Conservation (phyloP, 1,140 invertebrate genomes). For the Dysdera silvatica region DNA sequence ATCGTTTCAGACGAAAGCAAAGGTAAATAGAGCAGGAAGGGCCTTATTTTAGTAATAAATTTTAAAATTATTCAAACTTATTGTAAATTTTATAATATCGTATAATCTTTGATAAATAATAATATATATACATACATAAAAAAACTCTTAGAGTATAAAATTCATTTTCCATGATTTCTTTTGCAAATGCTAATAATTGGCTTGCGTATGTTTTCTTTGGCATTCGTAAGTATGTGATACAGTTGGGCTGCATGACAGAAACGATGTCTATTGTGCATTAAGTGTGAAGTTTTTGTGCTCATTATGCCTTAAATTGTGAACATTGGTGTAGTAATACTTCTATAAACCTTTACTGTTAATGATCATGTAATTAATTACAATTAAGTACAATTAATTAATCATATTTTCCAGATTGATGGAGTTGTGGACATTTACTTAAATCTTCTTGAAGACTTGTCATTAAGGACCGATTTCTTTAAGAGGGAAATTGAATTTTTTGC, state of each 20-base stretch:
- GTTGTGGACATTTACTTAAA: slow-evolving; percentile 32
- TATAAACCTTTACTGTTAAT: background rate
- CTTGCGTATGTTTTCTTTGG: too few species aligned
- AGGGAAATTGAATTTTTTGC: slow-evolving; percentile 67
- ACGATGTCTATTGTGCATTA: too few species aligned
- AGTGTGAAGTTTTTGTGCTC: too few species aligned
- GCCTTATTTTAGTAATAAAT: slow-evolving; percentile 45
- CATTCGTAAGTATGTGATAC: too few species aligned
- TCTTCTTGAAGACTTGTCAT: slow-evolving; percentile 31
- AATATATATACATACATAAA: background rate
- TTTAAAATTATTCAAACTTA: background rate
- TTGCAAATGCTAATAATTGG: too few species aligned
- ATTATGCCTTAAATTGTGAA: background rate
- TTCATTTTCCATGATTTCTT: too few species aligned
- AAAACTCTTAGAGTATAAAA: too few species aligned
- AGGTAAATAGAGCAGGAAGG: slow-evolving; percentile 36
- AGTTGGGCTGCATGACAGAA: too few species aligned
- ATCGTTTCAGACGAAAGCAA: slow-evolving; percentile 33
- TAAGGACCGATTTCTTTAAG: slow-evolving; percentile 44
- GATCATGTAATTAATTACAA: background rate
- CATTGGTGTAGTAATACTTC: background rate
- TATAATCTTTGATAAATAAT: background rate
- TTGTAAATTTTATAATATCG: background rate
- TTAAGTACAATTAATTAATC: background rate
- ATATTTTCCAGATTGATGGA: slow-evolving; percentile 33